Evolutionary conservation across 2,888 invertebrate species (phyloP).

Genomic region (Latheticus oryzae): DNA sequence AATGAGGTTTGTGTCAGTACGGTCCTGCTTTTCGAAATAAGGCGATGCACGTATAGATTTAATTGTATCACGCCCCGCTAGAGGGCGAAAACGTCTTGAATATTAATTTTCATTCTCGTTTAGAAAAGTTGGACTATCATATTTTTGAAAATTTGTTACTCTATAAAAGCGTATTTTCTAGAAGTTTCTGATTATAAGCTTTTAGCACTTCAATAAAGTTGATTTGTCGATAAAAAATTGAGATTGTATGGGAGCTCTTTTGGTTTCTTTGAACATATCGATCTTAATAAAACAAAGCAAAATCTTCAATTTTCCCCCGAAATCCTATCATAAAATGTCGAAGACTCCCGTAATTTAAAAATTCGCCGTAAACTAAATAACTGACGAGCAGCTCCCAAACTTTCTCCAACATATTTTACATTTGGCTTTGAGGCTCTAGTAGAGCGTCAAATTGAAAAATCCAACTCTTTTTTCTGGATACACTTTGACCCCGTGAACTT

Average conservation of each 20-base stretch:
- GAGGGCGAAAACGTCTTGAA: constrained; percentile 42
- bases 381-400: constrained; percentile 8
- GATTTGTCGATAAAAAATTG: too few species aligned
- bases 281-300: background rate
- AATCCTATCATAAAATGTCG: constrained; percentile 3
- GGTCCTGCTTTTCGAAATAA: constrained; percentile 31
- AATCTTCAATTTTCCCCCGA: constrained; percentile 1
- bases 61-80: constrained; percentile 60
- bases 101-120: too few species aligned
- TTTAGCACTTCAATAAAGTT: too few species aligned
- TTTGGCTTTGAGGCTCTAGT: constrained; percentile 24
- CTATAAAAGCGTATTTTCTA: too few species aligned
- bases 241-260: too few species aligned
- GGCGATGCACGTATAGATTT: constrained; percentile 57
- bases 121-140: too few species aligned
- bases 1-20: constrained; percentile 20
- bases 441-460: constrained; percentile 27
- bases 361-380: constrained; percentile 14
- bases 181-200: too few species aligned
- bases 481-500: background rate
- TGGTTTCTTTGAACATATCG: too few species aligned
- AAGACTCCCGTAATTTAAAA: constrained; percentile 8
- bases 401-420: constrained; percentile 10
- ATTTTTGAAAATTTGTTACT: too few species aligned
- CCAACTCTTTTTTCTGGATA: constrained; percentile 4